A percentile compares a stretch with the other conserved stretches of the same genome.
These are phyloP conservation scores for Polyommatus icarus DNA, from an alignment of 2,888 invertebrate genomes.

Conservation along the genomic window DNA sequence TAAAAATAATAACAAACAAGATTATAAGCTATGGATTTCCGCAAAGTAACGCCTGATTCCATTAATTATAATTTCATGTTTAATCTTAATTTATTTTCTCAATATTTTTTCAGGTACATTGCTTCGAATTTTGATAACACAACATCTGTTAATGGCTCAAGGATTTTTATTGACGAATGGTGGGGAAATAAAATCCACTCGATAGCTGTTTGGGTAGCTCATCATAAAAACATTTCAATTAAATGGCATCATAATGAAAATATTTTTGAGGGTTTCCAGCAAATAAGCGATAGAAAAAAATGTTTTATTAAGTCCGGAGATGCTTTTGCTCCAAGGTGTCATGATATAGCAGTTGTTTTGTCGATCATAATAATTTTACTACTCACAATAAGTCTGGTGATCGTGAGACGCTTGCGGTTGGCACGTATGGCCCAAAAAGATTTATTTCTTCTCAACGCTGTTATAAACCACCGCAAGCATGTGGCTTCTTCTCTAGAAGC, in stretches of 20 bases:
- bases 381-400: slow-evolving; percentile 80
- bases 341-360: slow-evolving; percentile 80
- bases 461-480: slow-evolving; percentile 47
- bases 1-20: no score
- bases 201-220: slow-evolving; percentile 32
- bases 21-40: no score
- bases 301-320: slow-evolving; percentile 52
- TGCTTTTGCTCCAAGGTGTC: slow-evolving; percentile 81
- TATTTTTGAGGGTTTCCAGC: background rate
- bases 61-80: no score
- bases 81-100: background rate
- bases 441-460: slow-evolving; percentile 30
- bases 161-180: slow-evolving; percentile 44
- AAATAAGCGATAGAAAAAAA: slow-evolving; percentile 31
- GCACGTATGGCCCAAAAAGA: slow-evolving; percentile 48
- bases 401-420: slow-evolving; percentile 79
- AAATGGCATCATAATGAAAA: background rate
- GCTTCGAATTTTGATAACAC: slow-evolving; percentile 32
- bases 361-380: slow-evolving; percentile 77
- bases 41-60: no score
- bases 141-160: slow-evolving; percentile 30
- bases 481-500: slow-evolving; percentile 44
- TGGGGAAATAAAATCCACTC: slow-evolving; percentile 13
- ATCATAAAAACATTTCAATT: slow-evolving; percentile 23
- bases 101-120: slow-evolving; percentile 23